These are phyloP conservation scores for Acanthosepion pharaonis DNA, from an alignment of 2,888 invertebrate genomes.

Conservation along the genomic window DNA sequence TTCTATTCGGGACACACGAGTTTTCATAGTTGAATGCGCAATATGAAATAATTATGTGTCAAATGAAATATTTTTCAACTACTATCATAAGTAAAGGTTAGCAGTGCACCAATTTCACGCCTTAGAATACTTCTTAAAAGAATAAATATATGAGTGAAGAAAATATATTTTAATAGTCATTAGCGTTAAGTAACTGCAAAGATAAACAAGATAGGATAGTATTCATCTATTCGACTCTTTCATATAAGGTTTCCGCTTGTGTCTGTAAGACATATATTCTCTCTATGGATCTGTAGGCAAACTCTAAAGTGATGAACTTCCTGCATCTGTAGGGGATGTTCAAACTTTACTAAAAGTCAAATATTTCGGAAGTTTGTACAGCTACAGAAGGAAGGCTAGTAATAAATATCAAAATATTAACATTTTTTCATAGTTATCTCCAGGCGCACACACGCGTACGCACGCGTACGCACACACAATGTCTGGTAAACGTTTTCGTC, in stretches of 20 bases:
- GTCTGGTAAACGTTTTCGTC: too few species aligned
- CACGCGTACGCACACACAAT: not conserved
- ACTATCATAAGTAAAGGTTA: not conserved
- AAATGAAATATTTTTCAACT: not conserved
- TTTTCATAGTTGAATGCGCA: not conserved
- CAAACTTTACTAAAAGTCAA: not conserved
- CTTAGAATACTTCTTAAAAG: not conserved
- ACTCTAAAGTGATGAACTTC: not conserved
- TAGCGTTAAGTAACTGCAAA: not conserved
- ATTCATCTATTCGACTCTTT: not conserved
- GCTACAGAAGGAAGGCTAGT: not conserved
- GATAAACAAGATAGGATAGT: not conserved
- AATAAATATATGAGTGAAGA: not conserved
- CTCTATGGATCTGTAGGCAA: not conserved
- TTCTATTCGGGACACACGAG: too few species aligned
- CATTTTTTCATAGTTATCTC: too few species aligned
- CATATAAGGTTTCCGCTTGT: not conserved
- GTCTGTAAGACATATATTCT: not conserved
- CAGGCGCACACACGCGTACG: not conserved
- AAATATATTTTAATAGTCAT: not conserved
- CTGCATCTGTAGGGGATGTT: not conserved
- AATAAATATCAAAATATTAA: not conserved
- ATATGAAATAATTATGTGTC: not conserved
- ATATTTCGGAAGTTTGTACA: not conserved
- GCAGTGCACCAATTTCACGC: not conserved